Evolutionary conservation across 2,888 invertebrate species (phyloP).

Genomic region (Ophioninae sp.): DNA sequence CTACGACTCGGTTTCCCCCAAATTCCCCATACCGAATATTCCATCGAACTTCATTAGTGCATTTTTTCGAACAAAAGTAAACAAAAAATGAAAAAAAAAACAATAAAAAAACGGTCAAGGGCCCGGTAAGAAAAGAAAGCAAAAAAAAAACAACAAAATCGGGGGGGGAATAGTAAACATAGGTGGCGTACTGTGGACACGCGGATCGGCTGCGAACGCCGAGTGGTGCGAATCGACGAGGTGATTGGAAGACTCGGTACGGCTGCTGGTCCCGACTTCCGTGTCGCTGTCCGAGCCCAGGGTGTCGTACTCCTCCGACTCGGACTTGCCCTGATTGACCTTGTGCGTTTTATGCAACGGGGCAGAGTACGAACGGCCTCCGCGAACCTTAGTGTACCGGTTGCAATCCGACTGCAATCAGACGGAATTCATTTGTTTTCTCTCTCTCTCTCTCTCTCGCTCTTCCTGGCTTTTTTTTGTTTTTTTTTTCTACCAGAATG

Average conservation of each 20-base stretch:
- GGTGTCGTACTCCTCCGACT: constrained; percentile 84
- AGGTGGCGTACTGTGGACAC: constrained; percentile 80
- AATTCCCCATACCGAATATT: constrained; percentile 1
- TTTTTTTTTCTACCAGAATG: constrained; percentile 35
- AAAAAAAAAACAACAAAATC: constrained; percentile 32
- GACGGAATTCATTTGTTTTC: constrained; percentile 76
- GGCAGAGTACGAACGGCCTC: constrained; percentile 81
- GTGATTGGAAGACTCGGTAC: constrained; percentile 82
- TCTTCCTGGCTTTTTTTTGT: constrained; percentile 48
- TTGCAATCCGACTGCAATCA: constrained; percentile 82
- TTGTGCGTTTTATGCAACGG: constrained; percentile 82
- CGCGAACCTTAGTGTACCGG: constrained; percentile 81
- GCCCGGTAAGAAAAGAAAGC: constrained; percentile 35
- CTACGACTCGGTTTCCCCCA: neutral
- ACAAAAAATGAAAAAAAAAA: constrained; percentile 75
- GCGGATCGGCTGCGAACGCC: constrained; percentile 80
- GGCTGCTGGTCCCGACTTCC: constrained; percentile 81
- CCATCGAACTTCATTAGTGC: constrained; percentile 38
- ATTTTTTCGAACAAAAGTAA: constrained; percentile 10
- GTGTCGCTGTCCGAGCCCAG: constrained; percentile 83
- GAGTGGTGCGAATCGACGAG: constrained; percentile 81
- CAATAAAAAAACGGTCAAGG: constrained; percentile 11
- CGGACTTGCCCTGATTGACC: constrained; percentile 93
- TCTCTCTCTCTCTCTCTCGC: constrained; percentile 30
- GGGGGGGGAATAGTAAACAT: constrained; percentile 54